These are phyloP conservation scores for Notospermus geniculatus DNA, from an alignment of 1,140 invertebrate genomes.

Conservation along the genomic window DNA sequence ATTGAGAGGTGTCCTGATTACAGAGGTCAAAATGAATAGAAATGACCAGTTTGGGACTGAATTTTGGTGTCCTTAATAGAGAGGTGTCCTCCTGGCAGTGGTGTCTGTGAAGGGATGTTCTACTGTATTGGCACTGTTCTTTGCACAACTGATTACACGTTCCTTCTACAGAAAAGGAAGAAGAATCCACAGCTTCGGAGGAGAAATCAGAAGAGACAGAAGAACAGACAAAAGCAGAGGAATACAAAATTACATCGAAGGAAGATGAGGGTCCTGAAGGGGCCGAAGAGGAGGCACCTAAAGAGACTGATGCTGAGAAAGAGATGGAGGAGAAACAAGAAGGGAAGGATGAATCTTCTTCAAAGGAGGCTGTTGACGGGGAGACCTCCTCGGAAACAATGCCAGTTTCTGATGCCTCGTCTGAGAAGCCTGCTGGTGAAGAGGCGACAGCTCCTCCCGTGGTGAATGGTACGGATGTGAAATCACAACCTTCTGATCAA, in stretches of 20 bases:
- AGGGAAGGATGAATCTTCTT: background rate
- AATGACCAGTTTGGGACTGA: too few species aligned
- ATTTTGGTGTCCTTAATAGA: too few species aligned
- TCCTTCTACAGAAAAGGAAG: constrained; percentile 11
- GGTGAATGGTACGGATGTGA: constrained; percentile 10
- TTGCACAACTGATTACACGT: constrained; percentile 6
- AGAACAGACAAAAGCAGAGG: constrained; percentile 3
- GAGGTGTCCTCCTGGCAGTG: too few species aligned
- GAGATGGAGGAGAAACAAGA: background rate
- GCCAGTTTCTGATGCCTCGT: too few species aligned
- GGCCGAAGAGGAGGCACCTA: background rate
- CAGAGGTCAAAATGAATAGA: too few species aligned
- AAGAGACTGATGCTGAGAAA: constrained; percentile 4
- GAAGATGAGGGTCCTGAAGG: constrained; percentile 14
- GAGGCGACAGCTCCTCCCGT: background rate
- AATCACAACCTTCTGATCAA: too few species aligned
- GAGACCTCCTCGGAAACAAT: background rate
- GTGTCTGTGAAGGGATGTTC: background rate
- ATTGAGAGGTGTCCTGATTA: too few species aligned
- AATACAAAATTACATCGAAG: background rate
- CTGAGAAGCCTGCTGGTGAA: constrained; percentile 1
- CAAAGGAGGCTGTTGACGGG: background rate
- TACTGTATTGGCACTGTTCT: background rate
- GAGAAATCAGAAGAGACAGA: constrained; percentile 15
- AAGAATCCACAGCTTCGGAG: constrained; percentile 14